Base-by-base conservation (phyloP, 2,888 invertebrate species). In the Chymomyza amoena region DNA sequence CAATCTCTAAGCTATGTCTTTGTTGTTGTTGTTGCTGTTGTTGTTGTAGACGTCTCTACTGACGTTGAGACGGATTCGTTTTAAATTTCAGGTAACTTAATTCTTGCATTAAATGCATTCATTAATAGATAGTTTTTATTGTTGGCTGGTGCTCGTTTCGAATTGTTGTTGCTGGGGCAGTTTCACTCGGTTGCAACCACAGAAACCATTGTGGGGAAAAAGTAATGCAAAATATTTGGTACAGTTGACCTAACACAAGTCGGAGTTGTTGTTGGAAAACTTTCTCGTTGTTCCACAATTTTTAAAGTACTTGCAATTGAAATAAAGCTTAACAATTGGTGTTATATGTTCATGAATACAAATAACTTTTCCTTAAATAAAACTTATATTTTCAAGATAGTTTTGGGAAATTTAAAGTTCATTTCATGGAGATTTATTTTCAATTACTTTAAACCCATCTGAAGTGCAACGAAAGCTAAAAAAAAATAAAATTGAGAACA, bases 71-170 rank as follows among this genome's bases (percentile, higher is more conserved):
- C 61, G 70, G 86, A 66, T 63, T 83, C 75, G 70, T 69, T 76
- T 87, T 83, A 82, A 83, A 75, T 81, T 89, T 83, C 73, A 76
- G 80, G 88, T 89, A 89, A 89, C 88, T 89, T 88, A 88, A 88
- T 88, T 89, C 88, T 87, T 80, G 89, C 88, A 89, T 89, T 86
- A 89, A 89, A 79, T 89, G 81, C 80, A 86, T 88, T 82, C 83
- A 86, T 89, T 88, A 89, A 86, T 77, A 75, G 78, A 75, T 77
- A 61, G 71, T 70, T 66, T 52, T 63, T 61, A 52, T 69, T 70
- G 60, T 69, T 61, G 0, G 39, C 6, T 45, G 39, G 6, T 7
- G 39, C 39, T 45, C 32, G 9, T 45, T 45, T 45, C 2, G 36
- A n/a, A n/a, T 61, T 39, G 61, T 45, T 45, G 39, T 45, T 45